Base-by-base conservation (phyloP, 2,888 invertebrate genomes). In the Onthophagus sagittarius region DNA sequence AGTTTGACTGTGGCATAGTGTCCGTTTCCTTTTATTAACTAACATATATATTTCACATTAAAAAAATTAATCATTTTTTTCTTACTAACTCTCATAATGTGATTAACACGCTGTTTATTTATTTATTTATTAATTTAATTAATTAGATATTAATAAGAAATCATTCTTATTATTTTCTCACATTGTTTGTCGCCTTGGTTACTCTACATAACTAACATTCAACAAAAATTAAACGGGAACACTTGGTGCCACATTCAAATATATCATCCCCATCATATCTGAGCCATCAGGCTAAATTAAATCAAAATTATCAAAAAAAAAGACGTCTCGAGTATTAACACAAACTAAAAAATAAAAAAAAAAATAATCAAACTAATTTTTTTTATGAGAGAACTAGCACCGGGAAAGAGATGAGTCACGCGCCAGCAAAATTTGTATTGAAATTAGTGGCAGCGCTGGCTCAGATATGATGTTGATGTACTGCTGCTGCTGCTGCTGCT, bases 1-100 rank as follows among this genome's bases (percentile, higher is more conserved):
- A 86, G 85, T 88, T 88, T 88, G 88, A 88, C 85, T 87, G 88
- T 88, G 88, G 88, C 88, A 88, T 86, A 86, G 87, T 88, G 87
- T 87, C 86, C 75, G 77, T 76, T 77, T 77, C 62, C 70, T 62
- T 72, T 11, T 77, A 75, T 78, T 78, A 78, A 81, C 77, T 75
- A 72, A 78, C 23, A 23, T 23, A 2, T 23, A 2, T 23, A n/a
- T 32, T 13, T 31, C 15, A 70, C 15, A 62, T 23, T 64, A 5
- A 71, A 15, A 32, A 71, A 32, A 71, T 23, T 23, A 23, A 23
- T 23, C 23, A 23, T 23, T 23, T 23, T 23, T 23, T 23, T 23
- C 23, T 2, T 23, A 23, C 23, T 23, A 23, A 23, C 23, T 3
- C 23, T 23, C 23, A 3, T 23, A 2, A 23, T 23, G 23, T 23